These are phyloP conservation scores for Dysdera silvatica DNA, from an alignment of 1,140 invertebrate genomes.

Conservation along the genomic window DNA sequence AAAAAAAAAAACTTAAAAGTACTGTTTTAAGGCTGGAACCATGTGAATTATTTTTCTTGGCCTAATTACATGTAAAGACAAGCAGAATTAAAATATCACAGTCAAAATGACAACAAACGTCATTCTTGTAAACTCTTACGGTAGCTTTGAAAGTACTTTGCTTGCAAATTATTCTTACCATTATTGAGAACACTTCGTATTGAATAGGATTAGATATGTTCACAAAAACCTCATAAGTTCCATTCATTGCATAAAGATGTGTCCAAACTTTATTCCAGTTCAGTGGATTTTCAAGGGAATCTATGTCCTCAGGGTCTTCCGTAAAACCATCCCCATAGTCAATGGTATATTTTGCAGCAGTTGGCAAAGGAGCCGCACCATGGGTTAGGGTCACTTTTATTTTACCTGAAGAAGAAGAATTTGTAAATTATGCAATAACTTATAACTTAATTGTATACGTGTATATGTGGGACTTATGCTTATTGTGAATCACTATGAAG, in stretches of 20 bases:
- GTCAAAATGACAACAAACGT: too few relatives aligned
- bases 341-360: background rate
- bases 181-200: constrained; percentile 11
- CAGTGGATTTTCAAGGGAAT: background rate
- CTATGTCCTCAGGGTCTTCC: background rate
- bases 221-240: constrained; percentile 16
- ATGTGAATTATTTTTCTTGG: too few relatives aligned
- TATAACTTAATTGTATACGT: too few relatives aligned
- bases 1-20: background rate
- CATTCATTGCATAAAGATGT: constrained; percentile 17
- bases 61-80: background rate
- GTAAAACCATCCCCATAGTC: constrained; percentile 10
- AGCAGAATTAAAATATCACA: background rate
- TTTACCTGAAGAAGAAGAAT: background rate
- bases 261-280: constrained; percentile 2
- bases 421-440: background rate
- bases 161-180: too few relatives aligned
- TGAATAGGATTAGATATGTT: constrained; percentile 20
- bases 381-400: constrained; percentile 1
- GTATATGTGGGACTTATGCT: too few relatives aligned
- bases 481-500: too few relatives aligned
- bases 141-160: too few relatives aligned
- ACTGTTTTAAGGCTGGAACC: too few relatives aligned
- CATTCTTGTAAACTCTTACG: too few relatives aligned
- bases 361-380: background rate